phyloP scores from a whole-genome alignment of 1,140 invertebrate species.

The Diabrotica undecimpunctata region DNA sequence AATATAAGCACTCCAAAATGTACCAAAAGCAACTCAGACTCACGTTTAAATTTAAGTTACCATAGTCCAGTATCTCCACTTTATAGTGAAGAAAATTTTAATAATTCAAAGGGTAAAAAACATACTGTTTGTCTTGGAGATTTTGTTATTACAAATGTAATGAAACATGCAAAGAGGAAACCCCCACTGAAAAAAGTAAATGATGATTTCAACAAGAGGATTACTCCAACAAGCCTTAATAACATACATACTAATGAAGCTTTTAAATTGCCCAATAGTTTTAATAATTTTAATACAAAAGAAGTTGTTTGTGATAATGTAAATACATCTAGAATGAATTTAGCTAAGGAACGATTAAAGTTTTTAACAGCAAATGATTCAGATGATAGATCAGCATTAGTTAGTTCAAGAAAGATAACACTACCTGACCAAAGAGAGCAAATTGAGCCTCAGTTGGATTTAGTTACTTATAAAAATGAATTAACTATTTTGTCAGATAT shows the following conservation, averaged over 20 bases:
- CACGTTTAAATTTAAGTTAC: constrained; percentile 16
- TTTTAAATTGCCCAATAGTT: constrained; percentile 33
- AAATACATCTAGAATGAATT: constrained; percentile 26
- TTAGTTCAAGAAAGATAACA: constrained; percentile 19
- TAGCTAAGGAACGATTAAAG: constrained; percentile 34
- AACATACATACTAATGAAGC: constrained; percentile 20
- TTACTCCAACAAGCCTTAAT: constrained; percentile 42
- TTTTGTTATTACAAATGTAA: constrained; percentile 35
- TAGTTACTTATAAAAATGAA: constrained; percentile 46
- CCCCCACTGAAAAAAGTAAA: constrained; percentile 8
- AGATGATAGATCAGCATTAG: constrained; percentile 6
- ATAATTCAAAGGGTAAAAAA: constrained; percentile 13
- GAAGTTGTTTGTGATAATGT: constrained; percentile 23
- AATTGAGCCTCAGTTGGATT: constrained; percentile 39
- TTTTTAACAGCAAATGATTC: constrained; percentile 24
- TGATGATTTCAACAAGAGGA: constrained; percentile 28
- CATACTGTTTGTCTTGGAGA: constrained; percentile 39
- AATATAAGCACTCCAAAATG: constrained; percentile 29
- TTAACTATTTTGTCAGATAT: constrained; percentile 49
- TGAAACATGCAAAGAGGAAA: constrained; percentile 31
- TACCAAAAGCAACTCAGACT: constrained; percentile 13
- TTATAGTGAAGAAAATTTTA: constrained; percentile 26
- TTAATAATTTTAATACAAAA: constrained; percentile 34
- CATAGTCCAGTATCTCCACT: constrained; percentile 38
- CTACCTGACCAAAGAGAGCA: constrained; percentile 21